Percentiles rank a stretch among this genome's conserved stretches.
phyloP scores from a whole-genome alignment of 2,113 vertebrate species.

The Alces alces region DNA sequence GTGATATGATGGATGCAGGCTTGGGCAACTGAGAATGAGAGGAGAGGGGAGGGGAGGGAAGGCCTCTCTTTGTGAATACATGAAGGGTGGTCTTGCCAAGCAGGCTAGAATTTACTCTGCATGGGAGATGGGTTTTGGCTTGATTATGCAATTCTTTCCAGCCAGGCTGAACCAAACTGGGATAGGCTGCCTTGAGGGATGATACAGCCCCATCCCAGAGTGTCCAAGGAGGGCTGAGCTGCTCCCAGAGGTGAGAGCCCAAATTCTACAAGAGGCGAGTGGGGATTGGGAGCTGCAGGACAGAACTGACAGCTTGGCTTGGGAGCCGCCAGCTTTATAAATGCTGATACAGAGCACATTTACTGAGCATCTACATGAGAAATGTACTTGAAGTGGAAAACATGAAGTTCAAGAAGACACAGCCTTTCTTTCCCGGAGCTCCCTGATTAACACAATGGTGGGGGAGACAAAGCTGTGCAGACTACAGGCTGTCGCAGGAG shows the following conservation, averaged over 20 bases:
- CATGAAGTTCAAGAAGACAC: not conserved
- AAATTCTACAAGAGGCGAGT: not conserved
- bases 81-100: not conserved
- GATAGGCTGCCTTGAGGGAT: not conserved
- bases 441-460: not conserved
- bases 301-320: not conserved
- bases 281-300: not conserved
- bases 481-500: not conserved
- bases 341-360: not conserved
- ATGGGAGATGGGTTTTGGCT: not conserved
- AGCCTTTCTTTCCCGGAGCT: not conserved
- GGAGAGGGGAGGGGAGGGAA: not conserved
- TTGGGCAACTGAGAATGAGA: not conserved
- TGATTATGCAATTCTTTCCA: not conserved
- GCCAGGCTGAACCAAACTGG: not conserved
- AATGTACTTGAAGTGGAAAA: not conserved
- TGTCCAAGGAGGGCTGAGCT: not conserved
- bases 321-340: not conserved
- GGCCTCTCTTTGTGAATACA: not conserved
- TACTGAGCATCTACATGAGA: not conserved
- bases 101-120: not conserved
- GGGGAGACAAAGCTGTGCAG: constrained; percentile 15
- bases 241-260: not conserved
- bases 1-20: not conserved
- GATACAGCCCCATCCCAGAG: not conserved